These are phyloP conservation scores for Seriola aureovittata DNA, from an alignment of 2,113 vertebrate genomes.

Conservation along the genomic window DNA sequence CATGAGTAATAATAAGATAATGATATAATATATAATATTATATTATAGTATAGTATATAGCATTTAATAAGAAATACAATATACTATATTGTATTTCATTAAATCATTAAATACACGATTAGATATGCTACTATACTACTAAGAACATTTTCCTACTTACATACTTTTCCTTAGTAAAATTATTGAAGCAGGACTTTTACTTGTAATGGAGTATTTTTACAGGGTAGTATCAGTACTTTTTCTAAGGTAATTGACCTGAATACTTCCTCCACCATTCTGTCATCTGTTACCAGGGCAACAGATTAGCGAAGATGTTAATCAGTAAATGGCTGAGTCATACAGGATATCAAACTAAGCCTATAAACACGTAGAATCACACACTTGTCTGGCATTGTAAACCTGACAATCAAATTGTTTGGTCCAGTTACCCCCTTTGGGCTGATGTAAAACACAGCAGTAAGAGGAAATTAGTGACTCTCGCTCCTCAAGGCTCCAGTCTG, in stretches of 20 bases:
- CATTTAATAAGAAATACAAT: neutral
- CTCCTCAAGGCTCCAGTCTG: slow-evolving; percentile 37
- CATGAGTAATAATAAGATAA: too few species aligned
- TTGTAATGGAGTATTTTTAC: too few species aligned
- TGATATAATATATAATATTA: too few species aligned
- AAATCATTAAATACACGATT: neutral
- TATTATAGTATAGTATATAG: neutral
- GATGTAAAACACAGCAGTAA: neutral
- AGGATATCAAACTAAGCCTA: neutral
- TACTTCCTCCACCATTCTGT: neutral
- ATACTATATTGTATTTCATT: neutral
- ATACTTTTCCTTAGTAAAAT: neutral
- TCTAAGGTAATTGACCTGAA: neutral
- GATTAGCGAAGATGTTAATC: neutral
- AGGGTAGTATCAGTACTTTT: too few species aligned
- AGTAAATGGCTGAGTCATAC: neutral
- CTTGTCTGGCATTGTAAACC: neutral
- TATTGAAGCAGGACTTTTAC: neutral
- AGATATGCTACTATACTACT: too few species aligned
- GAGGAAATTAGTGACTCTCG: neutral
- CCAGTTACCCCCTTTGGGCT: too few species aligned
- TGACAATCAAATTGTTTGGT: neutral
- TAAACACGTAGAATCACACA: neutral
- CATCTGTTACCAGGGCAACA: neutral
- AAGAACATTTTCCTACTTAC: neutral